These are phyloP conservation scores for Polydesmus complanatus DNA, from an alignment of 2,888 invertebrate genomes.

Conservation along the genomic window DNA sequence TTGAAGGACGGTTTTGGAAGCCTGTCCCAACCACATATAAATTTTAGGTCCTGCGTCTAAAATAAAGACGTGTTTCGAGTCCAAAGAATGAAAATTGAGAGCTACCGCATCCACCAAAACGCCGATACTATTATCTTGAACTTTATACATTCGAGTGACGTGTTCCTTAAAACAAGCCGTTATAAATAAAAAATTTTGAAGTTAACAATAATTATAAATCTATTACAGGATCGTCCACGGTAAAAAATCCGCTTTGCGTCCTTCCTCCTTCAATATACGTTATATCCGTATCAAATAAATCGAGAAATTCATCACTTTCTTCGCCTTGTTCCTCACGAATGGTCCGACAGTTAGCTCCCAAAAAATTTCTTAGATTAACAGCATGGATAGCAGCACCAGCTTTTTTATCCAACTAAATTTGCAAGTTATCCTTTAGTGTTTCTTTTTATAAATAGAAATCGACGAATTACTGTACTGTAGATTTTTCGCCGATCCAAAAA, in stretches of 20 bases:
- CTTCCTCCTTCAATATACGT: slow-evolving; percentile 96
- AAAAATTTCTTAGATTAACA: slow-evolving; percentile 87
- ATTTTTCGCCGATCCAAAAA: slow-evolving; percentile 96
- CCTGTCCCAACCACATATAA: slow-evolving; percentile 79
- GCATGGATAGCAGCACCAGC: slow-evolving; percentile 98
- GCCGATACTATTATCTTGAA: slow-evolving; percentile 68
- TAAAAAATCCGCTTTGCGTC: slow-evolving; percentile 92
- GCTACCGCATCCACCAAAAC: slow-evolving; percentile 80
- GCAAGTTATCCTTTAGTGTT: neutral
- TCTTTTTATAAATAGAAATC: slow-evolving; percentile 18
- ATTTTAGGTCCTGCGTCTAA: slow-evolving; percentile 74
- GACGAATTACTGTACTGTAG: slow-evolving; percentile 77
- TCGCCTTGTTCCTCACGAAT: slow-evolving; percentile 94
- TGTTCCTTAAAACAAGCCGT: slow-evolving; percentile 51
- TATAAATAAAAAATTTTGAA: slow-evolving; percentile 18
- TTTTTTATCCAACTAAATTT: slow-evolving; percentile 65
- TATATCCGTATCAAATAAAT: slow-evolving; percentile 76
- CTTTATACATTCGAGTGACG: slow-evolving; percentile 68
- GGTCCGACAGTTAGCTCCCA: slow-evolving; percentile 87
- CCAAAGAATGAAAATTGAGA: slow-evolving; percentile 55
- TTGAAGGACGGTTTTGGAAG: slow-evolving; percentile 33
- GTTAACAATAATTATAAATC: neutral
- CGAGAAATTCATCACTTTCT: slow-evolving; percentile 89
- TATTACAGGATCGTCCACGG: slow-evolving; percentile 73
- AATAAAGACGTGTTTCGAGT: slow-evolving; percentile 82